Evolutionary conservation across 2,888 invertebrate genomes (phyloP).

Genomic region (Apotomis capreana): DNA sequence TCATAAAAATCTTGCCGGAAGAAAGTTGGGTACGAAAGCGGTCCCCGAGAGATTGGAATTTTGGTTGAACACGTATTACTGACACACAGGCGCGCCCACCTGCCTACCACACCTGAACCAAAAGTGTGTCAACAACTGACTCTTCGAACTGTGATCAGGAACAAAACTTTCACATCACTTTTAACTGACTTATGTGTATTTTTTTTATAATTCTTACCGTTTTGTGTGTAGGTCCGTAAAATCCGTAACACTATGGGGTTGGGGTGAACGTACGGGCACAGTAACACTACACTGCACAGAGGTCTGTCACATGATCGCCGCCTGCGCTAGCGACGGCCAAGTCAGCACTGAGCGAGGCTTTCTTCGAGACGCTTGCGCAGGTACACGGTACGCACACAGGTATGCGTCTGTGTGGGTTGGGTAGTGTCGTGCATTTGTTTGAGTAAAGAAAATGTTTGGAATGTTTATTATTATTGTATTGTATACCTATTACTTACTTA

Average conservation of each 20-base stretch:
- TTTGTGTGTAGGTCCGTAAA: constrained; percentile 72
- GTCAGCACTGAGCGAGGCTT: constrained; percentile 76
- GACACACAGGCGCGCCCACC: constrained; percentile 77
- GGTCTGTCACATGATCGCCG: constrained; percentile 75
- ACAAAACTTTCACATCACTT: constrained; percentile 79
- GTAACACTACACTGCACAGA: constrained; percentile 78
- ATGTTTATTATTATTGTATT: too few relatives aligned
- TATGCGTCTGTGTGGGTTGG: constrained; percentile 23
- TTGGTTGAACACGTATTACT: constrained; percentile 73
- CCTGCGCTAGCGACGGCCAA: constrained; percentile 78
- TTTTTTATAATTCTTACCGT: constrained; percentile 60
- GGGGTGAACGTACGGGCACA: constrained; percentile 80
- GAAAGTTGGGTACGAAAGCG: constrained; percentile 79
- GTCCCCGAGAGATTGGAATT: constrained; percentile 76
- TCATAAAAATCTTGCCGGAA: constrained; percentile 58
- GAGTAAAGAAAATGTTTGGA: too few relatives aligned
- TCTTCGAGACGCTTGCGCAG: constrained; percentile 76
- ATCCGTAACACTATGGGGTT: constrained; percentile 81
- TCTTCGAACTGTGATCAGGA: constrained; percentile 74
- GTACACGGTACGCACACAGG: constrained; percentile 66
- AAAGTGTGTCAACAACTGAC: constrained; percentile 80
- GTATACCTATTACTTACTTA: too few relatives aligned
- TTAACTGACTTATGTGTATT: constrained; percentile 63
- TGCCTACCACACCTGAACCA: constrained; percentile 78
- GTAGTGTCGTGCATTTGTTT: constrained; percentile 45